Evolutionary conservation across 2,888 invertebrate species (phyloP), one percentile per base, ranked within the genome.

Genomic region (Hyalella azteca): DNA sequence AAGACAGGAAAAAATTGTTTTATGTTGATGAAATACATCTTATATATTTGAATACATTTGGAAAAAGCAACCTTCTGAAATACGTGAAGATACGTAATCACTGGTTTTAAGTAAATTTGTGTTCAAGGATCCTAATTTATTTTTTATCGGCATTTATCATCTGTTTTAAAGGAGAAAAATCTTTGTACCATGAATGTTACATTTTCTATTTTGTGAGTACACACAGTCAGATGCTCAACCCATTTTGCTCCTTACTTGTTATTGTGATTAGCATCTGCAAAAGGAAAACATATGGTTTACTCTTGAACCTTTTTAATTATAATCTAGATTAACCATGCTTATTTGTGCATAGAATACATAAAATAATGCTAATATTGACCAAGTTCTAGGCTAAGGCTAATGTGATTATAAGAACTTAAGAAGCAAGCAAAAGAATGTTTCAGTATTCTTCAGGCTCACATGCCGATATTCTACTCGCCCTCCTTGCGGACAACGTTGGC

Each of bases 401-500:
- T 19, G 7, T 54, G 4, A 3, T 1, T 13, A 1, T 54, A 3
- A 22, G 54, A 15, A 15, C n/a, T n/a, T n/a, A n/a, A n/a, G n/a
- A n/a, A n/a, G n/a, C n/a, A n/a, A n/a, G n/a, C n/a, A n/a, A n/a
- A n/a, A n/a, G 15, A 48, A 2, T 49, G 11, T 48, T 5, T 76
- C 5, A 11, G 19, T 76, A 11, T 36, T n/a, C 81, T 81, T 9
- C 81, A 84, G 82, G 80, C 78, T 40, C 84, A 82, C 77, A 81
- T 83, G 77, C 85, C 85, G 4, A 85, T 85, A 40, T 81, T 84
- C 77, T 85, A 81, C 78, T 85, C 85, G 11, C 84, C 85, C 4
- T 82, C 81, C 39, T 81, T 81, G 87, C 96, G 96, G 89, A 97
- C 98, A 85, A 98, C 99, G 0, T 88, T 99, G 85, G 99, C 99